Evolutionary conservation across 2,888 invertebrate genomes (phyloP).

Genomic region (Thecocarcelia acutangulata): DNA sequence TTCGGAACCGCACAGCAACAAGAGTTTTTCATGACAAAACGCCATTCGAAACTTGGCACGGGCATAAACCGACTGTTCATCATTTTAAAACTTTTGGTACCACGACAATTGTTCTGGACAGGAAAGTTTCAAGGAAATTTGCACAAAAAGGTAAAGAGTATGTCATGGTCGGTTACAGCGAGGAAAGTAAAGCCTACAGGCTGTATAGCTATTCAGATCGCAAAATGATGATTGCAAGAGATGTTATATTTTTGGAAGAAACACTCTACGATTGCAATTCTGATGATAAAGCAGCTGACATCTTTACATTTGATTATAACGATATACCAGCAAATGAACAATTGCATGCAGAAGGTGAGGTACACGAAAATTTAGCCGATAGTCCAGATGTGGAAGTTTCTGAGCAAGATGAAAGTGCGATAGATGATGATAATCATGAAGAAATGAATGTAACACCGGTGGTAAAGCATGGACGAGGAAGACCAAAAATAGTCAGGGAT

Average conservation of each 20-base stretch:
- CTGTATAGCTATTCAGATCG: slow-evolving; percentile 35
- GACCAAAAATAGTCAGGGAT: slow-evolving; percentile 61
- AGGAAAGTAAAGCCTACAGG: slow-evolving; percentile 53
- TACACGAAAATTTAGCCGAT: neutral
- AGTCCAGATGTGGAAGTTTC: neutral
- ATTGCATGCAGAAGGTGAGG: neutral
- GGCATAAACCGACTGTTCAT: neutral
- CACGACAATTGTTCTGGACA: slow-evolving; percentile 19
- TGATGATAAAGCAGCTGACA: neutral
- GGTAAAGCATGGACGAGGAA: slow-evolving; percentile 50
- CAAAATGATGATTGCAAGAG: slow-evolving; percentile 35
- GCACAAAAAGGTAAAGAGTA: slow-evolving; percentile 8
- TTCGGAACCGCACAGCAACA: slow-evolving; percentile 22
- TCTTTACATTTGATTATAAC: slow-evolving; percentile 3
- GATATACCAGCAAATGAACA: neutral
- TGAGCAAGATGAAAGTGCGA: neutral
- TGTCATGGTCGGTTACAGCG: slow-evolving; percentile 56
- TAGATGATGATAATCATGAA: slow-evolving; percentile 4
- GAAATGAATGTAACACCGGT: neutral
- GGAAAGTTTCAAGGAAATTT: slow-evolving; percentile 12
- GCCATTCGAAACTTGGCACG: slow-evolving; percentile 21
- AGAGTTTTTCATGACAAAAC: slow-evolving; percentile 6
- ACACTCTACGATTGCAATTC: neutral
- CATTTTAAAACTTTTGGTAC: slow-evolving; percentile 28
- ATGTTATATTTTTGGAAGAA: slow-evolving; percentile 48